Evolutionary conservation across 2,888 invertebrate genomes (phyloP).

Genomic region (Mamestra brassicae): DNA sequence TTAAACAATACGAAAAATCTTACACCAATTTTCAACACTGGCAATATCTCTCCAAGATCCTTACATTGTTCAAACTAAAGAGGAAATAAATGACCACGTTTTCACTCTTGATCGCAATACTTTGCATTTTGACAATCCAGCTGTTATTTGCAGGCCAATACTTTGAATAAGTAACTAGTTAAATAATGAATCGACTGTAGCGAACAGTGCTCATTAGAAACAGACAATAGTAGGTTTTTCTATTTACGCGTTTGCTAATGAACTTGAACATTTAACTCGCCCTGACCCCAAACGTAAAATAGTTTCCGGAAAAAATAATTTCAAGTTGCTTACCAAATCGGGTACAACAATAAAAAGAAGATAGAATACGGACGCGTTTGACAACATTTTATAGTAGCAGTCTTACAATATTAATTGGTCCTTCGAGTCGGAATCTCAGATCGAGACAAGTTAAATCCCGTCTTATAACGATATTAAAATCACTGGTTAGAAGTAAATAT

Average conservation of each 20-base stretch:
- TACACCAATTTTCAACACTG: too few species aligned
- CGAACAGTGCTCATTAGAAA: conserved; percentile 11
- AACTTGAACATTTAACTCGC: conserved; percentile 42
- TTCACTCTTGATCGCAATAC: not conserved
- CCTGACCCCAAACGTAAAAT: conserved; percentile 33
- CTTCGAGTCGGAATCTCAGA: not conserved
- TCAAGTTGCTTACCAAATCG: not conserved
- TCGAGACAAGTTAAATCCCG: not conserved
- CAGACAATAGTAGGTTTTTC: not conserved
- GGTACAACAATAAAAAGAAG: not conserved
- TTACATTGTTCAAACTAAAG: not conserved
- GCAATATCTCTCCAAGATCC: not conserved
- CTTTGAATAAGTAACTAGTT: conserved; percentile 4
- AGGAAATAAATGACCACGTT: not conserved
- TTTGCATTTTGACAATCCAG: not conserved
- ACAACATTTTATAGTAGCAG: not conserved
- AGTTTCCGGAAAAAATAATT: not conserved
- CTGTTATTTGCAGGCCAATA: not conserved
- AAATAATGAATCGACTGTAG: not conserved
- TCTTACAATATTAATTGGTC: not conserved
- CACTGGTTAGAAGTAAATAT: not conserved
- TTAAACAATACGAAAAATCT: too few species aligned
- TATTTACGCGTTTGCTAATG: conserved; percentile 28
- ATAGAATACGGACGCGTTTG: not conserved
- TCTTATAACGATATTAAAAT: not conserved